A percentile compares a stretch with the other conserved stretches of the same genome.
These are phyloP conservation scores for Lordiphosa clarofinis DNA, from an alignment of 1,140 invertebrate species.

Conservation along the genomic window DNA sequence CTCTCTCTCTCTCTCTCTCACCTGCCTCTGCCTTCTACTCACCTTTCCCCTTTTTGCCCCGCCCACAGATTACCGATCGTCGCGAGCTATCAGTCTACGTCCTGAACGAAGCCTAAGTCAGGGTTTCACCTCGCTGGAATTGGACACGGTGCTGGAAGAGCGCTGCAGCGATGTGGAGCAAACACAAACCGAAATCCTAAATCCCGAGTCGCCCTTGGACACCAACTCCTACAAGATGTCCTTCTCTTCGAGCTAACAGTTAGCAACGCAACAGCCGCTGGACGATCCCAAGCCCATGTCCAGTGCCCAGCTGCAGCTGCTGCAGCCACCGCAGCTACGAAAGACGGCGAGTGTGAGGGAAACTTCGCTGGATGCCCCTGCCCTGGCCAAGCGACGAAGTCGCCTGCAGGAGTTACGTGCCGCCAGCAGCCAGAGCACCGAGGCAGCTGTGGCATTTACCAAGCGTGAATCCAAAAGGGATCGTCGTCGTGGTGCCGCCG, in stretches of 20 bases:
- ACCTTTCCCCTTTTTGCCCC: not conserved
- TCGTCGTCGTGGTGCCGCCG: constrained; percentile 20
- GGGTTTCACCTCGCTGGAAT: constrained; percentile 86
- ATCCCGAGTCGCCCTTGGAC: constrained; percentile 74
- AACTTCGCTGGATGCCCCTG: constrained; percentile 26
- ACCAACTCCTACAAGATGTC: constrained; percentile 74
- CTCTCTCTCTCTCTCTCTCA: too few species aligned
- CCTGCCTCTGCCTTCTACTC: not conserved
- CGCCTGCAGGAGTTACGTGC: constrained; percentile 57
- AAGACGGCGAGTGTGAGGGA: constrained; percentile 57
- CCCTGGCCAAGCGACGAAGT: constrained; percentile 58
- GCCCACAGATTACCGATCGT: constrained; percentile 80
- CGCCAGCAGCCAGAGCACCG: constrained; percentile 18
- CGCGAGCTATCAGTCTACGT: constrained; percentile 84
- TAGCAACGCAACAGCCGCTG: constrained; percentile 42
- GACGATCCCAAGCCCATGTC: not conserved
- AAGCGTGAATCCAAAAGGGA: constrained; percentile 54
- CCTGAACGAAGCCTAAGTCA: constrained; percentile 84
- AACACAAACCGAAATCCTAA: constrained; percentile 80
- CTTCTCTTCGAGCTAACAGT: constrained; percentile 78
- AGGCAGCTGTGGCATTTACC: constrained; percentile 42
- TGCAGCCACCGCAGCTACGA: constrained; percentile 52
- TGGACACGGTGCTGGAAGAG: constrained; percentile 91
- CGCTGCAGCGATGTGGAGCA: constrained; percentile 87
- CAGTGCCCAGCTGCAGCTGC: constrained; percentile 31